These are phyloP conservation scores for Amphiduros pacificus DNA, from an alignment of 2,888 invertebrate genomes.

Conservation along the genomic window DNA sequence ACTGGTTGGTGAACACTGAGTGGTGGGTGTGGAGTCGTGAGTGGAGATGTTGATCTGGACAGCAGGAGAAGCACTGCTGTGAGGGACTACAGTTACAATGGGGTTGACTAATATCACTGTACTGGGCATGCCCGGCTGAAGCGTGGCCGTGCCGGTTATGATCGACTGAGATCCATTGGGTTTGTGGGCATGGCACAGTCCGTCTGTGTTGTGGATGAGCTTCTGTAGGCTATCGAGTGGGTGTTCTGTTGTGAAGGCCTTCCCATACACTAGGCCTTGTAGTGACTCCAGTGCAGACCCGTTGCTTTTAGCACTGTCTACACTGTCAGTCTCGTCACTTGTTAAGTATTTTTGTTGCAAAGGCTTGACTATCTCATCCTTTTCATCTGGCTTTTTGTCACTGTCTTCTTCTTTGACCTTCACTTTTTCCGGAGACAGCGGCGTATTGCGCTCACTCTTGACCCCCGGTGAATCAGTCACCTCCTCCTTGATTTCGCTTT, in stretches of 20 bases:
- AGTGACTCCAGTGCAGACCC: constrained; percentile 51
- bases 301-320: not conserved
- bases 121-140: constrained; percentile 20
- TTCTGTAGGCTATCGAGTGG: constrained; percentile 93
- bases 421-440: constrained; percentile 1
- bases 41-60: constrained; percentile 16
- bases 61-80: not conserved
- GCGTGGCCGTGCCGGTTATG: constrained; percentile 8
- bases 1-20: constrained; percentile 14
- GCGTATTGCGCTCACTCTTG: constrained; percentile 2
- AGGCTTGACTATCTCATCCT: no score
- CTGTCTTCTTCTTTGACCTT: constrained; percentile 4
- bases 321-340: not conserved
- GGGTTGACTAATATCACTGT: constrained; percentile 33
- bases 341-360: constrained; percentile 14
- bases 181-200: constrained; percentile 20
- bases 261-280: constrained; percentile 54
- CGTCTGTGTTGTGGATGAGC: constrained; percentile 93
- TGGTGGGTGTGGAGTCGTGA: not conserved
- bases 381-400: constrained; percentile 9
- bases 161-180: constrained; percentile 6
- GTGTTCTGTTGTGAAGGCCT: constrained; percentile 66
- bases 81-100: constrained; percentile 30
- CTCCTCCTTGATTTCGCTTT: not conserved
- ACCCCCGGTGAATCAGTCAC: not conserved